Evolutionary conservation across 2,888 invertebrate species (phyloP), one percentile per base, ranked within the genome.

Genomic region (Clunio marinus): DNA sequence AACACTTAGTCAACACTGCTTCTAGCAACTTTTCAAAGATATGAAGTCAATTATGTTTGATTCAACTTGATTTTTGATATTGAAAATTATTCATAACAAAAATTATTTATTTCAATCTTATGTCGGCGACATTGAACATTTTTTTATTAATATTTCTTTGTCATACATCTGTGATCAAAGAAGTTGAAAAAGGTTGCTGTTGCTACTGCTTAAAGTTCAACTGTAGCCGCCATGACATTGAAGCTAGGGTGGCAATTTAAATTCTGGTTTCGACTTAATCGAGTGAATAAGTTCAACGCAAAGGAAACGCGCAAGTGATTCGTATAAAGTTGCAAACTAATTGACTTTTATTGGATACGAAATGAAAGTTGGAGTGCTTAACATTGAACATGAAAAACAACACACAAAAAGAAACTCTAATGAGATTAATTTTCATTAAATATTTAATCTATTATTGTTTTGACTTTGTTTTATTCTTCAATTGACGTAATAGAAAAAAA

Each of bases 191-290:
- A 45, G 63, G 45, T 45, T 46, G n/a, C 22, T 45, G 15, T 25
- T 45, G 46, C 51, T 22, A 51, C 51, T 20, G 41, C 3, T 10
- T 41, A n/a, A n/a, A n/a, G 7, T 41, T 41, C 15, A 51, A 10
- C 24, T 22, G 7, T 17, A 51, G 7, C 22, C 17, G 28, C 62
- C 62, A 62, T 63, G 63, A 63, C 63, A 63, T 63, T 63, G 63
- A 45, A 4, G 1, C 46, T 27, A n/a, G 63, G 63, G 63, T 27
- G 46, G 63, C 63, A 63, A 63, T 63, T 63, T 45, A 27, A 51
- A 10, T 41, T 41, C 41, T 41, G 3, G 41, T n/a, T 41, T 10
- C 10, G 41, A 41, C 41, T 41, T 41, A 41, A 41, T 41, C 41
- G n/a, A 41, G 10, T 15, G 10, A 3, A 15, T 15, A n/a, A 13